Percentiles rank a stretch among this genome's conserved stretches.
phyloP scores from a whole-genome alignment of 2,797 vertebrate species.

The Sarcoramphus papa region DNA sequence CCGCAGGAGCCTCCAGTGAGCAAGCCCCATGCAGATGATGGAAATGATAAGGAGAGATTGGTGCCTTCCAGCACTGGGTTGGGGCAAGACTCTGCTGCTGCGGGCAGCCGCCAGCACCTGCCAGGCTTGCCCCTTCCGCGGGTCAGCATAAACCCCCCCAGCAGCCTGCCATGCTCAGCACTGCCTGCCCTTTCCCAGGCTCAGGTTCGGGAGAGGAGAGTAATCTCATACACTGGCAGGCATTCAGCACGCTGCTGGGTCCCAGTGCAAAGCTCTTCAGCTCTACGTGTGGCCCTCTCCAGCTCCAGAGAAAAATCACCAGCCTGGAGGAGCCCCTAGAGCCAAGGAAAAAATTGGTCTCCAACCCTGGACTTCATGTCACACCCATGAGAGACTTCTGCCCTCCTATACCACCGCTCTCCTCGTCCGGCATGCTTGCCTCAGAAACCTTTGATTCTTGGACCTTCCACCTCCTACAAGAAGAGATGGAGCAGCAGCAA shows the following conservation, averaged over 20 bases:
- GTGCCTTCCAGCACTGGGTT: background rate
- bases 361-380: background rate
- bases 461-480: background rate
- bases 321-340: background rate
- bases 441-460: background rate
- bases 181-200: background rate
- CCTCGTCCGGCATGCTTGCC: background rate
- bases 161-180: background rate
- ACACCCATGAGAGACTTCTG: background rate
- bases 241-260: fast-evolving
- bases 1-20: background rate
- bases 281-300: background rate
- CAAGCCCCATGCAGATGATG: background rate
- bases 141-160: background rate
- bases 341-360: background rate
- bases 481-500: background rate
- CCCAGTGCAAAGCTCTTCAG: background rate
- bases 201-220: background rate
- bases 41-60: background rate
- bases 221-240: fast-evolving
- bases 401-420: background rate
- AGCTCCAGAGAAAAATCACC: background rate
- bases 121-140: background rate
- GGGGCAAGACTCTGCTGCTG: background rate
- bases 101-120: fast-evolving